Conservation (phyloP, 2,113 vertebrate species). For the Herpetotheres cachinnans region DNA sequence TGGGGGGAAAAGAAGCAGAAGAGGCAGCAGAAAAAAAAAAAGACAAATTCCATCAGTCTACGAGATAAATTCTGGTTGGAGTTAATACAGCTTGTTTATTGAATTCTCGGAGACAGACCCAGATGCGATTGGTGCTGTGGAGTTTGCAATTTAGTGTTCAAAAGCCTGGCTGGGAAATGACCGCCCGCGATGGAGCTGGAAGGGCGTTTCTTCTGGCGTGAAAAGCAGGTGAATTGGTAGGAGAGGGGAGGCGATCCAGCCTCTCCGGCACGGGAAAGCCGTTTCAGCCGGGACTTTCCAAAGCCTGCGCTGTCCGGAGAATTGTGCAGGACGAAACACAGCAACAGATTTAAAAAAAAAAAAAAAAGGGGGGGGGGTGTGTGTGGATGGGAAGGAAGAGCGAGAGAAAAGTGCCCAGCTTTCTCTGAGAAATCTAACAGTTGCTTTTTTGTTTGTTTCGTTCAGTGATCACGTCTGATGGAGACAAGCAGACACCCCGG, state of each 20-base stretch:
- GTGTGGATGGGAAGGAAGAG: too few species aligned
- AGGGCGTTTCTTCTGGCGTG: not conserved
- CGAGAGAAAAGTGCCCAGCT: not conserved
- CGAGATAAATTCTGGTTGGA: conserved; percentile 53
- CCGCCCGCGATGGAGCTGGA: not conserved
- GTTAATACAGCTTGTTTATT: conserved; percentile 56
- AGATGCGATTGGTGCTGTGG: conserved; percentile 11
- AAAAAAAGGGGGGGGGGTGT: fast-evolving
- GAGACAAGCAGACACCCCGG: not conserved
- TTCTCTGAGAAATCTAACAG: not conserved
- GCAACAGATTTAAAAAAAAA: not conserved
- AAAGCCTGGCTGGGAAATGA: not conserved
- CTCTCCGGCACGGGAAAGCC: not conserved
- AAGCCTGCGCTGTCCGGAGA: not conserved
- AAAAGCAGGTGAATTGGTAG: conserved; percentile 42
- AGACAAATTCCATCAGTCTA: conserved; percentile 51
- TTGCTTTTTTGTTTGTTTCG: not conserved
- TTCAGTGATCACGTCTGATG: not conserved
- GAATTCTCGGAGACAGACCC: conserved; percentile 30
- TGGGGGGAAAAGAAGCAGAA: not conserved
- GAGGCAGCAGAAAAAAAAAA: not conserved
- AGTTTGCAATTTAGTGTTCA: conserved; percentile 28
- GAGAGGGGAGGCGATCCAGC: not conserved
- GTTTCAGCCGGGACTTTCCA: not conserved
- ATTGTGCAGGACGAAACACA: not conserved